These are phyloP conservation scores for Fukomys damarensis DNA, from an alignment of 2,113 vertebrate species.

Conservation along the genomic window DNA sequence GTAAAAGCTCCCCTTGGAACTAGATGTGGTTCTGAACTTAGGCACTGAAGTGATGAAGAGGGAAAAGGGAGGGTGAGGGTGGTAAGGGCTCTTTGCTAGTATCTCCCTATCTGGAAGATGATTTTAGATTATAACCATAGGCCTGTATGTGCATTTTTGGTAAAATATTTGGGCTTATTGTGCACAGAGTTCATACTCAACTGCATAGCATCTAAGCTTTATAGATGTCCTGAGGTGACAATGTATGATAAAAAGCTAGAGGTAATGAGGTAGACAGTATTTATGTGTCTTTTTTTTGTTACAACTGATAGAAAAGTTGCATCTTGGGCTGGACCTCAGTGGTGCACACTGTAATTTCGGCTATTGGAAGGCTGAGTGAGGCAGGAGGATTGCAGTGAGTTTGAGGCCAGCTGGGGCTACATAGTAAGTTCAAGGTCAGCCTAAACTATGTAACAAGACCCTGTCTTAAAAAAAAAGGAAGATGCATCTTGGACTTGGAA, in stretches of 20 bases:
- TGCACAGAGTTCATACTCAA: neutral
- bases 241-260: neutral
- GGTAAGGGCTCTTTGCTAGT: neutral
- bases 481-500: neutral
- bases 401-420: too few species aligned
- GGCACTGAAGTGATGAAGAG: neutral
- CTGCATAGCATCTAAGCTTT: neutral
- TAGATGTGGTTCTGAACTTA: neutral
- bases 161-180: neutral
- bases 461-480: neutral
- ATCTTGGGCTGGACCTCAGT: neutral
- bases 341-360: neutral
- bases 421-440: too few species aligned
- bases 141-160: neutral
- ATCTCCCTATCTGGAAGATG: neutral
- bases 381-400: too few species aligned
- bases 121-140: neutral
- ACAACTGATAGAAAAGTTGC: too few species aligned
- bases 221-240: neutral
- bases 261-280: neutral
- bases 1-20: neutral
- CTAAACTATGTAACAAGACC: too few species aligned
- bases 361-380: too few species aligned
- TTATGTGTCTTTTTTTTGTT: neutral
- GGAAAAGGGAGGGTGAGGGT: neutral